phyloP scores from a whole-genome alignment of 1,140 invertebrate genomes.

The Spodoptera litura region DNA sequence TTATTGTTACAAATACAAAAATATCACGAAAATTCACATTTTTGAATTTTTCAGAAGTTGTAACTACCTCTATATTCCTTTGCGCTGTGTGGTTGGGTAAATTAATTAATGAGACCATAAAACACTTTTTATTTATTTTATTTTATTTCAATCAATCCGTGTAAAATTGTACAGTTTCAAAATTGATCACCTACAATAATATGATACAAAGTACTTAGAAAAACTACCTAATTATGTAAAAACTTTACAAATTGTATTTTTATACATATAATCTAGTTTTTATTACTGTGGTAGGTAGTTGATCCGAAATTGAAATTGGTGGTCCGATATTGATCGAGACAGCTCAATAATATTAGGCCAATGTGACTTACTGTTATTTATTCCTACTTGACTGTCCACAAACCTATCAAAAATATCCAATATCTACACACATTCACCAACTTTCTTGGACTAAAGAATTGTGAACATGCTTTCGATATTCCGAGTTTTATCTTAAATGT shows the following conservation, averaged over 20 bases:
- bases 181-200: conserved; percentile 63
- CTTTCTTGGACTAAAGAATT: neutral
- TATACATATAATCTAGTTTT: conserved; percentile 29
- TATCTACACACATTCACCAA: neutral
- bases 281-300: neutral
- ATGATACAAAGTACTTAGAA: conserved; percentile 61
- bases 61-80: too few species aligned
- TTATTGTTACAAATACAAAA: too few species aligned
- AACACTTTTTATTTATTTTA: conserved; percentile 7
- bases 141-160: conserved; percentile 69
- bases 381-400: neutral
- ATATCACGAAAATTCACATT: too few species aligned
- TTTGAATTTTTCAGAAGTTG: too few species aligned
- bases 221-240: conserved; percentile 55
- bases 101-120: neutral
- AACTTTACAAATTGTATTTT: conserved; percentile 60
- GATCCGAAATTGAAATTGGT: neutral
- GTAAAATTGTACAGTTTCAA: conserved; percentile 83
- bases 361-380: neutral
- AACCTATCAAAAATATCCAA: neutral
- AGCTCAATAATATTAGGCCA: neutral
- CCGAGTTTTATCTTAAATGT: too few species aligned
- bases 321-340: conserved; percentile 7
- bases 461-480: neutral
- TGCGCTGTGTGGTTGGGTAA: neutral